Conservation (phyloP, 2,888 invertebrate species). For the Parnassius smintheus region DNA sequence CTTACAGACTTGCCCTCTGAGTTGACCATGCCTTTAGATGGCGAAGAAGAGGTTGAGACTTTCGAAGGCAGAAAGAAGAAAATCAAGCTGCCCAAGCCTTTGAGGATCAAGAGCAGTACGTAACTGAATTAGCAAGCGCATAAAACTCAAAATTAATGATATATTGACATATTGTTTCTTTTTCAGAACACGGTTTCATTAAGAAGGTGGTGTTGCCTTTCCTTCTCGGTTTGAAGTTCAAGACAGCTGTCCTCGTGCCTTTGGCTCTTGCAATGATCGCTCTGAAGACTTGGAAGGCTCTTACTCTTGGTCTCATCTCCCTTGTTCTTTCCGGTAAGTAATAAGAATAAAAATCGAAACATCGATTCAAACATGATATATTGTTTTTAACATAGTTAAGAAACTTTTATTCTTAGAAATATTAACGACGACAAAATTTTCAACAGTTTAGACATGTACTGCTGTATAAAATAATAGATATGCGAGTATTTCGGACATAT, state of each 20-base stretch:
- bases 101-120: constrained; percentile 77
- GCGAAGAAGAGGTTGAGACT: constrained; percentile 68
- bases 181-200: constrained; percentile 89
- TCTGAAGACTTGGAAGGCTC: constrained; percentile 93
- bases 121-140: constrained; percentile 28
- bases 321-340: constrained; percentile 87
- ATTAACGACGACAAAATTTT: no score
- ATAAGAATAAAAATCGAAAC: not conserved
- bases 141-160: not conserved
- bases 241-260: constrained; percentile 91
- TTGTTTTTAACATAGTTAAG: not conserved
- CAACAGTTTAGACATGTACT: no score
- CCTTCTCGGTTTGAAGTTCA: constrained; percentile 92
- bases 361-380: not conserved
- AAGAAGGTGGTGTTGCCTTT: constrained; percentile 93
- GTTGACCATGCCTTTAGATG: constrained; percentile 86
- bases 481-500: not conserved
- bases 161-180: constrained; percentile 30
- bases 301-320: constrained; percentile 91
- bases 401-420: not conserved
- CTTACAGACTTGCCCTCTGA: constrained; percentile 84
- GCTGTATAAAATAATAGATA: no score
- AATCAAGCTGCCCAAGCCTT: constrained; percentile 75
- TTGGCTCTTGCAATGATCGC: constrained; percentile 91
- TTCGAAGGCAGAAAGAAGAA: constrained; percentile 77